Percentiles rank a stretch among this genome's conserved stretches.
Evolutionary conservation across 2,888 invertebrate genomes (phyloP).

Genomic region (Carcina quercana): DNA sequence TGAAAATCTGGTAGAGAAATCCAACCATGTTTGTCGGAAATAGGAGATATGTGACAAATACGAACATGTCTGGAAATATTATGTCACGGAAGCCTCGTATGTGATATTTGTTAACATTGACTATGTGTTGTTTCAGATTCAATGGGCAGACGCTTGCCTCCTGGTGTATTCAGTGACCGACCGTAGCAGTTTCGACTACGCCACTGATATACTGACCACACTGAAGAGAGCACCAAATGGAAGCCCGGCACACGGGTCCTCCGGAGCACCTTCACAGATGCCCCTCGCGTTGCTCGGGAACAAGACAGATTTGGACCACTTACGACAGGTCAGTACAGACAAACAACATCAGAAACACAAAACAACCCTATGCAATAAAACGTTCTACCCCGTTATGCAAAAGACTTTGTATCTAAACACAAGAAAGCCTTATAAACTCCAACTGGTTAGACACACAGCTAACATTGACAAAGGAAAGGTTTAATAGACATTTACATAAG

Average conservation of each 20-base stretch:
- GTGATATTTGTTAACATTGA: constrained; percentile 6
- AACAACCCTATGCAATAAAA: too few species aligned
- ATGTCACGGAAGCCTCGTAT: too few species aligned
- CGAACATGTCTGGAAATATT: constrained; percentile 1
- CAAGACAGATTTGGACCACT: constrained; percentile 86
- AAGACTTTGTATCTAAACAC: too few species aligned
- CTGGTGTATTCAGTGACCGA: constrained; percentile 86
- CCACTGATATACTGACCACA: constrained; percentile 75
- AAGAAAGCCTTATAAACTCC: too few species aligned
- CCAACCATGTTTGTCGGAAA: too few species aligned
- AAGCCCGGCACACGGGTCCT: constrained; percentile 76
- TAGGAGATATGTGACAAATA: neutral
- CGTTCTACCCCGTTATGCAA: too few species aligned
- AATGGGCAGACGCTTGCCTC: constrained; percentile 86
- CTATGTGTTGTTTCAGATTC: constrained; percentile 66
- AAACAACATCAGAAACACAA: too few species aligned
- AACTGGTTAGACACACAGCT: too few species aligned
- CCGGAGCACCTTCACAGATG: constrained; percentile 59
- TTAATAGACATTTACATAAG: too few species aligned
- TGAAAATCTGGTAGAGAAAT: too few species aligned
- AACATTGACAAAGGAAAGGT: too few species aligned
- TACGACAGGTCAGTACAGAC: constrained; percentile 78
- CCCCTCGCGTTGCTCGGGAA: constrained; percentile 83
- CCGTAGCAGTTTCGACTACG: constrained; percentile 80
- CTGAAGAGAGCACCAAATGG: constrained; percentile 72